Base-by-base conservation (phyloP, 2,888 invertebrate species). In the Meteorus colon region DNA sequence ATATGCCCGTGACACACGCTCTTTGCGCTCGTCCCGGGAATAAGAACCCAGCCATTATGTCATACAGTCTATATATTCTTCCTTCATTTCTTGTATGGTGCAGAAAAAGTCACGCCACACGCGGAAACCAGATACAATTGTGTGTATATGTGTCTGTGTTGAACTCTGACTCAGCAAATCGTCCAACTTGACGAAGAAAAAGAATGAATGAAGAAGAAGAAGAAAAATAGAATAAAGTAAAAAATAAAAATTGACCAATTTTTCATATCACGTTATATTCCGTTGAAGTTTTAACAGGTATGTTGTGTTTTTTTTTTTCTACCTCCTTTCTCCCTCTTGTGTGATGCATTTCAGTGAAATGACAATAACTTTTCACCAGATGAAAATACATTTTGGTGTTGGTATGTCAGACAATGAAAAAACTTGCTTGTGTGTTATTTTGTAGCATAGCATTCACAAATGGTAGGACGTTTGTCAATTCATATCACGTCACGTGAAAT, bases 41-140 rank as follows among this genome's bases (percentile, higher is more conserved):
- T 78, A 79, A 78, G 73, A 70, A 77, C 41, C 73, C 75, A 73
- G 71, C 78, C 77, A 77, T 78, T 78, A 77, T 75, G 75, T 79
- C 78, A 77, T 77, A 71, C 74, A 75, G 75, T 74, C 68, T 75
- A 55, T 69, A 41, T 24, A 19, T 41, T 10, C 8, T 65, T 24
- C 41, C 27, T 27, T 31, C 63, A 65, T 29, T 72, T 75, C 8
- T 69, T 68, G 69, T 65, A 65, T 75, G 60, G 67, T 66, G 72
- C 72, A 74, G 75, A 74, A 41, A 41, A 41, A 41, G 41, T 12
- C 12, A 10, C 12, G 8, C 12, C 41, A 41, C 12, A 41, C 41
- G 12, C 41, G 41, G 2, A 41, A 41, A 41, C 41, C 12, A 77
- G 48, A 48, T n/a, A 48, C n/a, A n/a, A 4, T 48, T n/a, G 10